Evolutionary conservation across 2,797 vertebrate genomes (phyloP).

Genomic region (Odontamblyopus lacepedii): DNA sequence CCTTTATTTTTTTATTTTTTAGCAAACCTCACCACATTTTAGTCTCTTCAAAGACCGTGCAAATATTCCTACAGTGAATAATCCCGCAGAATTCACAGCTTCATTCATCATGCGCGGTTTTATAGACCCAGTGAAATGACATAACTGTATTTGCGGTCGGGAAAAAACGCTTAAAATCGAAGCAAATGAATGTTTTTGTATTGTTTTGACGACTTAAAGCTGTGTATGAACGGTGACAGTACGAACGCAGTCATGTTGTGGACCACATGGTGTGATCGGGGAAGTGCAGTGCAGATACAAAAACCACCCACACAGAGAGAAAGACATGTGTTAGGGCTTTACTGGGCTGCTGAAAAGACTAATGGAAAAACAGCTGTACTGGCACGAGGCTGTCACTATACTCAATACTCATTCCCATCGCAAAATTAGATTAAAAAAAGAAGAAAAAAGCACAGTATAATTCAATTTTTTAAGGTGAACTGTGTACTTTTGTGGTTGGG

Average conservation of each 20-base stretch:
- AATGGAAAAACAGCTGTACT: not conserved
- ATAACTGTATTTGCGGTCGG: not conserved
- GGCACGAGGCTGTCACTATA: too few relatives aligned
- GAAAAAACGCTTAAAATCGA: conserved; percentile 5
- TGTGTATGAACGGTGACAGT: not conserved
- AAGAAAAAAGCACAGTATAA: too few relatives aligned
- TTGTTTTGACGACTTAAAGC: conserved; percentile 4
- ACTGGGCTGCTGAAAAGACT: not conserved
- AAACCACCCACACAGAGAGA: conserved; percentile 12
- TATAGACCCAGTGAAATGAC: not conserved
- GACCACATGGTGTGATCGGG: conserved; percentile 17
- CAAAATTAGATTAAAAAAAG: too few relatives aligned
- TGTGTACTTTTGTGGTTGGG: too few relatives aligned
- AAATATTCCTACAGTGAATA: too few relatives aligned
- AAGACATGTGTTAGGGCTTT: conserved; percentile 4
- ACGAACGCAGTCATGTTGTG: conserved; percentile 13
- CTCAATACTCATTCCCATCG: too few relatives aligned
- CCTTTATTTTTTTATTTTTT: not conserved
- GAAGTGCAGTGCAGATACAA: conserved; percentile 20
- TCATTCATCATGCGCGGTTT: not conserved
- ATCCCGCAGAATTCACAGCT: too few relatives aligned
- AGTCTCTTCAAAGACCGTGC: not conserved
- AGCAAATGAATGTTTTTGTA: not conserved
- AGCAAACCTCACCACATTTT: not conserved
- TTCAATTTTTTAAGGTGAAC: too few relatives aligned